Evolutionary conservation across 2,888 invertebrate genomes (phyloP), one percentile per base, ranked within the genome.

Genomic region (Dione vanillae): DNA sequence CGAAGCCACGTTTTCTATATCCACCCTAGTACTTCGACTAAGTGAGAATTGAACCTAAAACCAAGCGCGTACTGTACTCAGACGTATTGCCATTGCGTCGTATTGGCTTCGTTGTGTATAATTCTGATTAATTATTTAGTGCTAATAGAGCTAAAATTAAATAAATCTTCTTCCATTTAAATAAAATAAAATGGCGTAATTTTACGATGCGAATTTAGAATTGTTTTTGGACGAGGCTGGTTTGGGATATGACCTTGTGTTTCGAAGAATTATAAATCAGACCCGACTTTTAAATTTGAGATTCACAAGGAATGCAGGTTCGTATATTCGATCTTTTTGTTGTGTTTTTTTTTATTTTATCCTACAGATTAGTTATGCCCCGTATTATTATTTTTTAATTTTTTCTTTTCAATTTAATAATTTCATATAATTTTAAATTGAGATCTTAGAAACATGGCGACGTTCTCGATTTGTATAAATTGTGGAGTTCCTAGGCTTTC

Each of bases 161-260:
- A 47, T 2, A 16, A 47, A 16, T 64, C 47, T 37, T 35, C 35
- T 47, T 45, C 11, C 47, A 16, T 62, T 62, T 47, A 67, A 67
- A 59, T 43, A 61, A 67, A 52, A 68, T 41, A 43, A 37, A 58
- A 40, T 40, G 61, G 61, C 52, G 67, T 68, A 51, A 68, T 62
- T 61, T 68, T 68, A 51, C 52, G 52, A 62, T 68, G 52, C 52
- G 20, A 64, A 54, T 40, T 69, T 54, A 27, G 16, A 47, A 69
- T 56, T 64, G 8, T 51, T 51, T 64, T 40, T 40, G 43, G 27
- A 52, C 12, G 62, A 69, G 62, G 62, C 62, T 43, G 62, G 45
- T 52, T 56, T 69, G 52, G 62, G 68, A 62, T 68, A 37, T 43
- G 68, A 69, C 68, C 68, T 69, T 69, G 64, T 19, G 20, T 47